Base-by-base conservation (phyloP, 2,888 invertebrate genomes). In the Meteorus colon region DNA sequence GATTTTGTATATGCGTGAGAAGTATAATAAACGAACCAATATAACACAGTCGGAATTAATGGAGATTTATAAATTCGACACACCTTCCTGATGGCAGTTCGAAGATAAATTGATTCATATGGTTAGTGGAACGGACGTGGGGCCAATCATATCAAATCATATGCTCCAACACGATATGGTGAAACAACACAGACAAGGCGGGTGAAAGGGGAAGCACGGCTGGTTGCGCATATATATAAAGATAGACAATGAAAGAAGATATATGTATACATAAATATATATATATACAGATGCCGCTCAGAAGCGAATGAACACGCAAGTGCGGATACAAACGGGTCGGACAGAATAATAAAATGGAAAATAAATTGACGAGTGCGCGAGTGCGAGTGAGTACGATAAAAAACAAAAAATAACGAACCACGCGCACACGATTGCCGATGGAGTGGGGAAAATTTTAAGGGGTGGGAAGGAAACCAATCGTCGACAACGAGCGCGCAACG, bases 391-490 rank as follows among this genome's bases (percentile, higher is more conserved):
- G 75, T 27, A 71, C 74, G 62, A 24, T 16, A 48, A 16, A 68
- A 37, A 31, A 62, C 63, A 48, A 37, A 34, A 51, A 66, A 59
- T 34, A 27, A 66, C 55, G 55, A 55, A 55, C 55, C 55, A 55
- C 19, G 60, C 60, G 59, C 59, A 55, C 59, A 63, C 65, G 77
- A 77, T 75, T 66, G 72, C 68, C 24, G 74, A 59, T 37, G 71
- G 72, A 73, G 79, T 66, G 80, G 75, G 75, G 75, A 76, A 73
- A 73, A 70, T 77, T 63, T 60, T 14, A 74, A 74, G 75, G 72
- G 74, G 74, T 81, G 82, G 86, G 85, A 84, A 84, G 86, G 84
- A 87, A 85, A 89, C 89, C 89, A 89, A 89, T 89, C 88, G 87
- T 87, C 85, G 88, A 75, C 81, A 77, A 80, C 78, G 77, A 77